Evolutionary conservation across 2,113 vertebrate genomes (phyloP), one percentile per base, ranked within the genome.

Genomic region (Orthonyx spaldingii): DNA sequence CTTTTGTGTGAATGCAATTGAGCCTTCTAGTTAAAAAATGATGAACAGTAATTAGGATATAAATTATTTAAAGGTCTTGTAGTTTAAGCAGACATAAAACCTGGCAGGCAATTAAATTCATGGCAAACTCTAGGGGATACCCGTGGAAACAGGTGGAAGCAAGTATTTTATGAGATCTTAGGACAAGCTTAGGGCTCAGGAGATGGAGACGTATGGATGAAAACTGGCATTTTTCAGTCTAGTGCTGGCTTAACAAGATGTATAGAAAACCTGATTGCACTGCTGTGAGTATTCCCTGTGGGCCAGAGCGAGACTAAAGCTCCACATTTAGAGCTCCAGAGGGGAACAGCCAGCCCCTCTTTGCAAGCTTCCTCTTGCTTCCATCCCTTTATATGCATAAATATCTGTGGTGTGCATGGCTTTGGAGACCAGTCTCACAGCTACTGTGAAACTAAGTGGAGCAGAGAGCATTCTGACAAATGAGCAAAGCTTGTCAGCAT

Each of bases 41-140:
- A 98, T 98, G 96, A 97, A 91, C 88, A 95, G 89, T 98, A 98
- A 98, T 98, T 98, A 98, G 87, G 84, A 84, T 75, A 97, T 98
- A 97, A 98, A 98, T 98, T 97, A 98, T 98, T 98, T 93, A 97
- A 96, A 97, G 84, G 90, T 82, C 83, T 83, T 87, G 91, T 75
- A 94, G 89, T 71, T 83, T 86, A 95, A 84, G 88, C 91, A 87
- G 80, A 85, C 84, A 72, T 96, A 94, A 97, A 97, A 95, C 89
- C 89, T 86, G 87, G 76, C 78, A 93, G 85, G 93, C 96, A 96
- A 95, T 94, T 97, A 96, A 97, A 96, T 97, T 90, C 95, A 33
- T 57, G 72, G 94, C 30, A 53, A 68, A 83, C 95, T 94, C 97
- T 10, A 8, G 95, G 94, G 96, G 53, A 66, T 91, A 35, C 39